Base-by-base conservation (phyloP, 2,113 vertebrate genomes). In the Girardinichthys multiradiatus region DNA sequence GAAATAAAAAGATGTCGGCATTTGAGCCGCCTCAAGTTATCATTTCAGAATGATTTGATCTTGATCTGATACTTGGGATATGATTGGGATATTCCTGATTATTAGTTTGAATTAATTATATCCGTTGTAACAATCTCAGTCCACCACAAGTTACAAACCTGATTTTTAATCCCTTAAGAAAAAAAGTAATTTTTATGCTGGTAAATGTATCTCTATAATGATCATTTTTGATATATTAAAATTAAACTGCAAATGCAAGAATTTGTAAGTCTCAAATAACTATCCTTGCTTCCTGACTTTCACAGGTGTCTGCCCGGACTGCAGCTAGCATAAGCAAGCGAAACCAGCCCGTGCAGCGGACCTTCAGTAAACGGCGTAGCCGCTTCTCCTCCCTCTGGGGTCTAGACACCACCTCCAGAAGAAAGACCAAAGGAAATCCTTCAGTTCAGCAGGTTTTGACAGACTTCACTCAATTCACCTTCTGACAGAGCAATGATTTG, bases 311-410 rank as follows among this genome's bases (percentile, higher is more conserved):
- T 0, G 97, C 97, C 0, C 97, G 97, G 13, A 96, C 95, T 24
- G 97, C 98, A 82, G 91, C 92, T 0, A 96, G 93, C 21, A 94
- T 96, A 81, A 94, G 96, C 74, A 94, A 94, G 33, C 91, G 95
- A n/a, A 96, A 95, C 0, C 97, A 98, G 91, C 95, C 95, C 58
- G 91, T 96, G 93, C 96, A 96, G 59, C 94, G 97, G 27, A 96
- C 97, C 12, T 96, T 96, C 79, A 98, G 95, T 87, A 99, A 98
- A 87, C 90, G 97, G 11, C 95, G 96, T 37, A 98, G 97, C 91
- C 93, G 98, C 57, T 99, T 99, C 93, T 99, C 98, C 82, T 99
- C 98, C 39, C 95, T 99, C 0, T 99, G 98, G 98, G 97, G 98
- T 2, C 94, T 99, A 91, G 97, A 99, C 91, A 96, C 97, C 35